Evolutionary conservation across 2,888 invertebrate species (phyloP).

Genomic region (Litoditis marina): DNA sequence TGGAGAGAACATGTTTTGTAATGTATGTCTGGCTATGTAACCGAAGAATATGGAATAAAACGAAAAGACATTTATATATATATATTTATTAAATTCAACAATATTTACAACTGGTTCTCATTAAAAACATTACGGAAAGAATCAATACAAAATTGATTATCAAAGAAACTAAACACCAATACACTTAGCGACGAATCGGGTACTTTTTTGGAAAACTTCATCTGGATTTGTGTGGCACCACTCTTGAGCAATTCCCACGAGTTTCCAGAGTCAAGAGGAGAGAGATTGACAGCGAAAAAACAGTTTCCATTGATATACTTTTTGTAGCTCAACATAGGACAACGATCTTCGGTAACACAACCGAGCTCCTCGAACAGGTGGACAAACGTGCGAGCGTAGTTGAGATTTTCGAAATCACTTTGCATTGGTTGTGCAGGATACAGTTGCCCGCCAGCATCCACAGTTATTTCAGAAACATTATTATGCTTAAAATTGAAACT

Average conservation of each 20-base stretch:
- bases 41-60: no score
- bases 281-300: conserved; percentile 9
- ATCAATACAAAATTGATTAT: conserved; percentile 1
- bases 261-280: conserved; percentile 1
- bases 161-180: conserved; percentile 3
- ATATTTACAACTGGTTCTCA: not conserved
- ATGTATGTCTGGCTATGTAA: no score
- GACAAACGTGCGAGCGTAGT: conserved; percentile 7
- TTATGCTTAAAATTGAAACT: not conserved
- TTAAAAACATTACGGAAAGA: conserved; percentile 9
- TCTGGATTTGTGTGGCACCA: conserved; percentile 5
- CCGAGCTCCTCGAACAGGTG: conserved; percentile 10
- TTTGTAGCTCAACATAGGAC: conserved; percentile 4
- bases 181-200: conserved; percentile 4
- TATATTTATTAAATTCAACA: no score
- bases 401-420: conserved; percentile 3
- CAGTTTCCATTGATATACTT: not conserved
- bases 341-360: not conserved
- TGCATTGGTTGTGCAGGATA: conserved; percentile 7
- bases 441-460: conserved; percentile 11
- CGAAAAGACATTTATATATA: no score
- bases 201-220: conserved; percentile 8
- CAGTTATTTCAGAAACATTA: conserved; percentile 6
- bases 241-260: conserved; percentile 12
- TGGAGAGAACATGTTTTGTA: no score